Percentiles rank a stretch among this genome's conserved stretches.
These are phyloP conservation scores for Pinctada fucata DNA, from an alignment of 2,888 invertebrate genomes.

Conservation along the genomic window DNA sequence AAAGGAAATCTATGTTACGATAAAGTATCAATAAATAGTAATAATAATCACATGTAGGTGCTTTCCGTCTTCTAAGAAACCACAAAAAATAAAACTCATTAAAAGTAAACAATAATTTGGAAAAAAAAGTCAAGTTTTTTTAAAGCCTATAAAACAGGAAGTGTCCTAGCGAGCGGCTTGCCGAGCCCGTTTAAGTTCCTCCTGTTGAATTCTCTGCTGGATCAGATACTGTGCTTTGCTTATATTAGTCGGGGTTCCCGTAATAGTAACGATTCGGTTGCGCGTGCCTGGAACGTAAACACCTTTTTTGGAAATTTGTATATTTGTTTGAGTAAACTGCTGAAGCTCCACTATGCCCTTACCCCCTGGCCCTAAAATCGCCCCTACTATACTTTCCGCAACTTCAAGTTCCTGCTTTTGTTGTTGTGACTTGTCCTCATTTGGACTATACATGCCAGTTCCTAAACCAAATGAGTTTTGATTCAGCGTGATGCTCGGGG, in stretches of 20 bases:
- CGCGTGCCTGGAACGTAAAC: conserved; percentile 97
- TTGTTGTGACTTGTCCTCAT: conserved; percentile 67
- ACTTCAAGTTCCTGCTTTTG: conserved; percentile 87
- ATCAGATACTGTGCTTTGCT: conserved; percentile 95
- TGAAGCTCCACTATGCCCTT: conserved; percentile 97
- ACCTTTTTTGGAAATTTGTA: conserved; percentile 99
- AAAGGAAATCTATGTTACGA: no score
- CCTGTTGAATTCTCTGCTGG: conserved; percentile 96
- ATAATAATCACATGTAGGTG: conserved; percentile 24
- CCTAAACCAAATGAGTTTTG: conserved; percentile 93
- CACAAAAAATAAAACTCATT: conserved; percentile 38
- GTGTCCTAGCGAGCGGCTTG: conserved; percentile 79
- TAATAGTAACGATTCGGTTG: conserved; percentile 97
- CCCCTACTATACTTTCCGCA: conserved; percentile 95
- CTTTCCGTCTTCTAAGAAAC: conserved; percentile 19
- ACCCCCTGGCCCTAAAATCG: conserved; percentile 97
- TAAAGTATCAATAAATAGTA: background rate
- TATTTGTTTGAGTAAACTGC: conserved; percentile 96
- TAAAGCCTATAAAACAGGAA: conserved; percentile 48
- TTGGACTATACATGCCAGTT: conserved; percentile 78
- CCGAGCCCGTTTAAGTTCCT: conserved; percentile 95
- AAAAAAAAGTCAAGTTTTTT: conserved; percentile 29
- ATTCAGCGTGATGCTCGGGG: conserved; percentile 79
- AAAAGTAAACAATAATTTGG: conserved; percentile 29
- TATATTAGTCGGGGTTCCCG: conserved; percentile 92